Evolutionary conservation across 2,888 invertebrate genomes (phyloP).

Genomic region (Sturmia bella): DNA sequence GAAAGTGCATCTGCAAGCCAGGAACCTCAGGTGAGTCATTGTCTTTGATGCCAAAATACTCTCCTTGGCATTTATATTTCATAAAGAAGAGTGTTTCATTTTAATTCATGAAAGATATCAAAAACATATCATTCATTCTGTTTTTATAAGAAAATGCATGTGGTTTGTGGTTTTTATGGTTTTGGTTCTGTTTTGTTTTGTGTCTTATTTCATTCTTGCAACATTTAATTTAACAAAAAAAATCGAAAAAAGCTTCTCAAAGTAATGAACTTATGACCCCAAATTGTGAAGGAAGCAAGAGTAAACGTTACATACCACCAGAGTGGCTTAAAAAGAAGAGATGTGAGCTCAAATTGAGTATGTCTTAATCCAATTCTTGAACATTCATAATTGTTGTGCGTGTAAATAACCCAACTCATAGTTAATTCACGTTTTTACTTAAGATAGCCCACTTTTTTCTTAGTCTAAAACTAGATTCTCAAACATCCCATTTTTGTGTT

Average conservation of each 20-base stretch:
- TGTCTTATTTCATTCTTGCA: slow-evolving; percentile 42
- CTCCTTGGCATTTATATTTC: background rate
- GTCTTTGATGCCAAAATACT: background rate
- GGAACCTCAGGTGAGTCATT: slow-evolving; percentile 80
- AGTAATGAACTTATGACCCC: slow-evolving; percentile 34
- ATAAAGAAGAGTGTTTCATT: slow-evolving; percentile 35
- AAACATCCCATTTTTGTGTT: slow-evolving; percentile 21
- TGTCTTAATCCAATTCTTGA: slow-evolving; percentile 66
- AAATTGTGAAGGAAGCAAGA: slow-evolving; percentile 73
- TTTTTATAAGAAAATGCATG: slow-evolving; percentile 13
- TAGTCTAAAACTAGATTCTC: slow-evolving; percentile 1
- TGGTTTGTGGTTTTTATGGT: slow-evolving; percentile 42
- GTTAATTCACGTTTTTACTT: background rate
- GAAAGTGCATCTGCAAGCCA: slow-evolving; percentile 82
- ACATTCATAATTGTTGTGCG: slow-evolving; percentile 1
- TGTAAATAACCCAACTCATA: slow-evolving; percentile 18
- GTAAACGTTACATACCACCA: slow-evolving; percentile 80
- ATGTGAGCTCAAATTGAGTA: slow-evolving; percentile 80
- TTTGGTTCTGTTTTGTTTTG: slow-evolving; percentile 41
- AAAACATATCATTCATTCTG: background rate
- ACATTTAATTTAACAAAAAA: slow-evolving; percentile 17
- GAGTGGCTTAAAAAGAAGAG: slow-evolving; percentile 81
- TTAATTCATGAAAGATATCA: slow-evolving; percentile 3
- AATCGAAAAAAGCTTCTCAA: slow-evolving; percentile 41
- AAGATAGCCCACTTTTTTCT: background rate